Conservation (phyloP, 2,888 invertebrate genomes). For the Bellardia bayeri region DNA sequence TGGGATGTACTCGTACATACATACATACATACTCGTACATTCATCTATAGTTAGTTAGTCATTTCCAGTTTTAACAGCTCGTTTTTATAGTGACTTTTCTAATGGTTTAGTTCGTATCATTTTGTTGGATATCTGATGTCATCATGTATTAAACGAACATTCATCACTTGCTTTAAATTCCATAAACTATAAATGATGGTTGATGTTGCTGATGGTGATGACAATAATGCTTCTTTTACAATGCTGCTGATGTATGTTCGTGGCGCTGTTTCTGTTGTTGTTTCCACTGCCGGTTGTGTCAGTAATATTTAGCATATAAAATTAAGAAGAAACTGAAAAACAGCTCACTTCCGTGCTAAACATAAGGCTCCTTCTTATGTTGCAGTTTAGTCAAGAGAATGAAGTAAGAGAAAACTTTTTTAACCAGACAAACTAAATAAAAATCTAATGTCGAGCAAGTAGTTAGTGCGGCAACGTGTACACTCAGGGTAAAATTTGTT, state of each 20-base stretch:
- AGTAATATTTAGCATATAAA: conserved; percentile 60
- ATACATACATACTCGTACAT: too few relatives aligned
- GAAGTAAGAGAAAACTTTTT: not conserved
- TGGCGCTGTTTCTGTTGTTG: conserved; percentile 30
- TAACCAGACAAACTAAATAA: conserved; percentile 33
- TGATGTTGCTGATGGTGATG: conserved; percentile 34
- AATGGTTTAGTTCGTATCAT: conserved; percentile 18
- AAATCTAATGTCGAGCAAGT: not conserved
- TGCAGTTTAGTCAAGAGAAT: conserved; percentile 25
- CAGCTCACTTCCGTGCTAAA: conserved; percentile 69
- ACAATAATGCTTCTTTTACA: conserved; percentile 29
- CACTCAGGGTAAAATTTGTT: not conserved
- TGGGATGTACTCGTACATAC: too few relatives aligned
- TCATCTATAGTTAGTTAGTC: too few relatives aligned
- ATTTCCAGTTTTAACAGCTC: conserved; percentile 42
- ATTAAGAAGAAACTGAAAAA: conserved; percentile 23
- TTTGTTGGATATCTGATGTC: conserved; percentile 68
- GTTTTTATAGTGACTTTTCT: conserved; percentile 36
- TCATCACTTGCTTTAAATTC: conserved; percentile 66
- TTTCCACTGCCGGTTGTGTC: conserved; percentile 55
- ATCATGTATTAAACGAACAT: conserved; percentile 70
- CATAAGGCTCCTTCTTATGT: conserved; percentile 39
- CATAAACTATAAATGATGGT: conserved; percentile 57
- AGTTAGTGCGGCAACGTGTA: not conserved
- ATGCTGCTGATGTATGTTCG: conserved; percentile 19